Evolutionary conservation across 2,888 invertebrate genomes (phyloP).

Genomic region (Pristionchus japonicus): DNA sequence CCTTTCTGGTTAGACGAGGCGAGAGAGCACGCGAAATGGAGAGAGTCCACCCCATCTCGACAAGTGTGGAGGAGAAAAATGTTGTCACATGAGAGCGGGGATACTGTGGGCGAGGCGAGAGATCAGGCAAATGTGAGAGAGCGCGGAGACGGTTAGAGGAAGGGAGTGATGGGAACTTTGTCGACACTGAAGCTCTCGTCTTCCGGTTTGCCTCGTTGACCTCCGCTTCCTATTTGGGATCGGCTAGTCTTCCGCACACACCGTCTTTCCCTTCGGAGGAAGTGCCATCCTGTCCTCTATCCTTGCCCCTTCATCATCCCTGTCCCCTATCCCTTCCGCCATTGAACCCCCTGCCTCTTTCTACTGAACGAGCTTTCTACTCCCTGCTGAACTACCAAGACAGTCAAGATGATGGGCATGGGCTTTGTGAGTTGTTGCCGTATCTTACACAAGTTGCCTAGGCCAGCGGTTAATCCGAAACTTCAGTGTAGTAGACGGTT

Average conservation of each 20-base stretch:
- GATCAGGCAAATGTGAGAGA: neutral
- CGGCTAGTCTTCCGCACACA: too few species aligned
- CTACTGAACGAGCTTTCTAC: neutral
- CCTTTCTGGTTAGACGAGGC: neutral
- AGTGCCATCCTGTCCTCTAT: neutral
- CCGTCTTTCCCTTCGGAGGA: too few species aligned
- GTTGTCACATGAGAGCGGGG: slow-evolving; percentile 22
- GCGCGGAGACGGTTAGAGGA: neutral
- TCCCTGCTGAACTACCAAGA: neutral
- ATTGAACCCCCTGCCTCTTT: neutral
- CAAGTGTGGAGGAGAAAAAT: neutral
- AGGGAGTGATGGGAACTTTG: slow-evolving; percentile 21
- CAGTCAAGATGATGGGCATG: neutral
- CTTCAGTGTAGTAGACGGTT: too few species aligned
- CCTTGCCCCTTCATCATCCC: neutral
- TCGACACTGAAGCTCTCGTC: neutral
- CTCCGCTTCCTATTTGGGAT: slow-evolving; percentile 8
- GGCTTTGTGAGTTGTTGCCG: neutral
- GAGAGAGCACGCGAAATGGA: too few species aligned
- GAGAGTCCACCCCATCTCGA: too few species aligned
- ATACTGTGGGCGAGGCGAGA: slow-evolving; percentile 28
- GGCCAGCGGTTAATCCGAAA: too few species aligned
- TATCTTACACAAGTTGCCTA: too few species aligned
- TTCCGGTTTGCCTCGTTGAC: slow-evolving; percentile 27
- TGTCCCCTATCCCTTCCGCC: too few species aligned